A percentile compares a stretch with the other conserved stretches of the same genome.
phyloP scores from a whole-genome alignment of 2,888 invertebrate genomes.

The Folsomia manolachei region DNA sequence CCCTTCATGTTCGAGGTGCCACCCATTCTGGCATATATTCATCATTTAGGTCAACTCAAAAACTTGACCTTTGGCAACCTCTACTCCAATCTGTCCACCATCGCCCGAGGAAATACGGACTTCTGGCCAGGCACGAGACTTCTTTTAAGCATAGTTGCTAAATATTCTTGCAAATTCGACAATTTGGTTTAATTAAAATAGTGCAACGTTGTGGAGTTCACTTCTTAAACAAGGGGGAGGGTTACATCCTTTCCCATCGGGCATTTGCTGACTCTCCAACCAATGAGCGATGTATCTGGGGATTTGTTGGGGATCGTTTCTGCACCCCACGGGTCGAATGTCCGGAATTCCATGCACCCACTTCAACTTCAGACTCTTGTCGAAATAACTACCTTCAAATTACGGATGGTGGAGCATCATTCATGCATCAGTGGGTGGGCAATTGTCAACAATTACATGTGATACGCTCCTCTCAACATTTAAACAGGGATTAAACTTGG shows the following conservation, averaged over 20 bases:
- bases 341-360: slow-evolving; percentile 30
- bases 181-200: no score
- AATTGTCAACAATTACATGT: background rate
- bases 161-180: background rate
- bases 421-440: slow-evolving; percentile 39
- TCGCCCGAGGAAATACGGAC: slow-evolving; percentile 35
- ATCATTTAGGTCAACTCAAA: slow-evolving; percentile 34
- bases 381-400: slow-evolving; percentile 43
- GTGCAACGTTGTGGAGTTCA: slow-evolving; percentile 46
- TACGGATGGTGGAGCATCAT: slow-evolving; percentile 45
- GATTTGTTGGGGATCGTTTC: slow-evolving; percentile 46
- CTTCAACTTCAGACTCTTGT: slow-evolving; percentile 39
- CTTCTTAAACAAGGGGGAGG: slow-evolving; percentile 46
- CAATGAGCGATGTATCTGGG: slow-evolving; percentile 40
- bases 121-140: slow-evolving; percentile 44
- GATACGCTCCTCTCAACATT: no score
- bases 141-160: no score
- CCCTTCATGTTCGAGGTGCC: slow-evolving; percentile 47
- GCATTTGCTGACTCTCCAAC: slow-evolving; percentile 19
- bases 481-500: background rate
- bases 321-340: slow-evolving; percentile 47
- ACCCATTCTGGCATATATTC: slow-evolving; percentile 37
- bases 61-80: slow-evolving; percentile 40
- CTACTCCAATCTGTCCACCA: slow-evolving; percentile 25
- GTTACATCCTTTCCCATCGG: slow-evolving; percentile 42